Base-by-base conservation (phyloP, 2,888 invertebrate genomes). In the Helleia helle region DNA sequence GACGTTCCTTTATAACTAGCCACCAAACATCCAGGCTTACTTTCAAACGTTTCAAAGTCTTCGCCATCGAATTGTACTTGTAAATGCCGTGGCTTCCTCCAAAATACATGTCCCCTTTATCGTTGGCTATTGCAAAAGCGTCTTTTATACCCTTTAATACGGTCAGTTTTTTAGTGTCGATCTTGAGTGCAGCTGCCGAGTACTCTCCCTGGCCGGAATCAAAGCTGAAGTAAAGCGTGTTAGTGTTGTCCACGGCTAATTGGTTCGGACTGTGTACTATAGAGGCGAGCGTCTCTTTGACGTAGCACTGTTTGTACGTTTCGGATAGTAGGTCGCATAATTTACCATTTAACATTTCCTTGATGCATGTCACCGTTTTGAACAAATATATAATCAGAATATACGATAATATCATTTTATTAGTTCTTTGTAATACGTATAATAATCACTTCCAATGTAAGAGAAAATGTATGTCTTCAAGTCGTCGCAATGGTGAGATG, bases 1-100 rank as follows among this genome's bases (percentile, higher is more conserved):
- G 58, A 2, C 55, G 38, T 0, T 64, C 58, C 25, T 68, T 73
- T 1, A 71, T 66, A 1, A 74, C 51, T 2, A 81, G 22, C 80
- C 80, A 80, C 80, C 81, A 81, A 6, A 81, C 58, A 36, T 81
- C 81, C 12, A 81, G 51, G 46, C 75, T 63, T 1, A 69, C 47
- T 2, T 65, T 63, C 0, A 80, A 49, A 9, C 67, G 57, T 22
- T 60, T 62, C 11, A 80, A 50, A 3, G 42, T 55, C 41, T 64
- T 74, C 0, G 42, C 25, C 0, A 3, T 8, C 0, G 70, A 48
- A 27, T 58, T 59, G 51, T 74, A 80, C 51, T 52, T 74, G 51
- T 80, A 80, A 36, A 81, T 71, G 0, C 81, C 81, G 31, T 73
- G 58, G 41, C 69, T 76, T 1, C 81, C 81, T 1, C 80, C 81